Conservation (phyloP, 2,113 vertebrate species). For the Stigmatopora nigra region DNA sequence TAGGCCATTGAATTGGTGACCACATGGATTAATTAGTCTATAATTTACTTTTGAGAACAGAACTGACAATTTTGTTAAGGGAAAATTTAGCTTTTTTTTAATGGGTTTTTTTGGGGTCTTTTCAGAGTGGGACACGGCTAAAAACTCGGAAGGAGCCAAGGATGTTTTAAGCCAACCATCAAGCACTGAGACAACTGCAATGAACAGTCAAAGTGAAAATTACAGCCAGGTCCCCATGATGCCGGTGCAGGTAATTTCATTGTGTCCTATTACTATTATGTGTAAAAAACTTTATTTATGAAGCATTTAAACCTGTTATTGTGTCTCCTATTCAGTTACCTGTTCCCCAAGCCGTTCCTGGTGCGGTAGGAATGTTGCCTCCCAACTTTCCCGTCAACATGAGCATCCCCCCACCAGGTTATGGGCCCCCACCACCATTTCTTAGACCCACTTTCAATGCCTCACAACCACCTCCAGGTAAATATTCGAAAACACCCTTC, state of each 20-base stretch:
- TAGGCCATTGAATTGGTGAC: too few species aligned
- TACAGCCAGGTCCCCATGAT: conserved; percentile 91
- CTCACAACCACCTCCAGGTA: conserved; percentile 94
- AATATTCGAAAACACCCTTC: conserved; percentile 5
- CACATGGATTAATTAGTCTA: too few species aligned
- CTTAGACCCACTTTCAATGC: conserved; percentile 85
- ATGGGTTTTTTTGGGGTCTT: background rate
- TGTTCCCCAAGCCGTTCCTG: conserved; percentile 83
- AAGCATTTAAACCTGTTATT: background rate
- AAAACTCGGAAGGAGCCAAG: conserved; percentile 78
- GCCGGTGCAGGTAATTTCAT: conserved; percentile 77
- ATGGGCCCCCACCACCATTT: conserved; percentile 88
- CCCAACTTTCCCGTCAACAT: conserved; percentile 88
- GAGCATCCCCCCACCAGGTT: conserved; percentile 94
- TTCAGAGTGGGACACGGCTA: conserved; percentile 91
- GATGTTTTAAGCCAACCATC: conserved; percentile 69
- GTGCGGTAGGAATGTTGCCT: conserved; percentile 86
- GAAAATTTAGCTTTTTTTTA: background rate
- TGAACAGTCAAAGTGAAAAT: conserved; percentile 78
- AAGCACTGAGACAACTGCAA: conserved; percentile 69
- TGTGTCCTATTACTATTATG: too few species aligned
- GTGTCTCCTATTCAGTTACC: conserved; percentile 73
- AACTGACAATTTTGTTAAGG: background rate
- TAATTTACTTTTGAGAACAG: background rate
- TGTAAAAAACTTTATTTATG: background rate